Percentiles rank a stretch among this genome's conserved stretches.
Evolutionary conservation across 1,140 invertebrate genomes (phyloP).

Genomic region (Lycorma delicatula): DNA sequence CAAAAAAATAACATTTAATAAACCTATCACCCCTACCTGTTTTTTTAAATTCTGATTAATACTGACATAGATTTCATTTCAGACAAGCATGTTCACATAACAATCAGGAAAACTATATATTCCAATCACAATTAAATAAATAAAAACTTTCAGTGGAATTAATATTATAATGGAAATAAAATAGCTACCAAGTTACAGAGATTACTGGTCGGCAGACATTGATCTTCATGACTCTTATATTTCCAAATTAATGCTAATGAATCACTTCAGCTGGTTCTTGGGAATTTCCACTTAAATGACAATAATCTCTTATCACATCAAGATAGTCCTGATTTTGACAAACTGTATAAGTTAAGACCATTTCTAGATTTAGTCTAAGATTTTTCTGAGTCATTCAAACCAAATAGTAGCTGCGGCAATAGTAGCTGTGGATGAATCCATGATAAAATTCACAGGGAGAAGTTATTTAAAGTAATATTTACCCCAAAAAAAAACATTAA

Average conservation of each 20-base stretch:
- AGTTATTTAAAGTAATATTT: not conserved
- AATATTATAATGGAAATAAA: slow-evolving; percentile 32
- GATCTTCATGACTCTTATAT: slow-evolving; percentile 35
- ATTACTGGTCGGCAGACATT: slow-evolving; percentile 35
- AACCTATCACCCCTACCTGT: too few relatives aligned
- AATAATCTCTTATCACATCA: not conserved
- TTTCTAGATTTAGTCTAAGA: not conserved
- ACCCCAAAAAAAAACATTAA: not conserved
- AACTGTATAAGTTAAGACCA: not conserved
- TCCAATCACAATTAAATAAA: slow-evolving; percentile 22
- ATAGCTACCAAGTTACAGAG: slow-evolving; percentile 24
- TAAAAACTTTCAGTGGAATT: slow-evolving; percentile 28
- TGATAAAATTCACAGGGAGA: too few relatives aligned
- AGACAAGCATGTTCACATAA: slow-evolving; percentile 24
- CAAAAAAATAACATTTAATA: too few relatives aligned
- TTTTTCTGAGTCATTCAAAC: not conserved
- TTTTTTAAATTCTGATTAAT: too few relatives aligned
- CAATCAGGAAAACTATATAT: slow-evolving; percentile 14
- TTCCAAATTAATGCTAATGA: slow-evolving; percentile 35
- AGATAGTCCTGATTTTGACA: slow-evolving; percentile 1
- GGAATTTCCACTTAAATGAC: not conserved
- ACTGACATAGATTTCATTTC: too few relatives aligned
- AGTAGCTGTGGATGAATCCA: not conserved
- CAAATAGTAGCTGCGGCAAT: too few relatives aligned
- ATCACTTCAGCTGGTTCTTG: slow-evolving; percentile 16